Evolutionary conservation across 2,888 invertebrate genomes (phyloP), one percentile per base, ranked within the genome.

Genomic region (Automeris io): DNA sequence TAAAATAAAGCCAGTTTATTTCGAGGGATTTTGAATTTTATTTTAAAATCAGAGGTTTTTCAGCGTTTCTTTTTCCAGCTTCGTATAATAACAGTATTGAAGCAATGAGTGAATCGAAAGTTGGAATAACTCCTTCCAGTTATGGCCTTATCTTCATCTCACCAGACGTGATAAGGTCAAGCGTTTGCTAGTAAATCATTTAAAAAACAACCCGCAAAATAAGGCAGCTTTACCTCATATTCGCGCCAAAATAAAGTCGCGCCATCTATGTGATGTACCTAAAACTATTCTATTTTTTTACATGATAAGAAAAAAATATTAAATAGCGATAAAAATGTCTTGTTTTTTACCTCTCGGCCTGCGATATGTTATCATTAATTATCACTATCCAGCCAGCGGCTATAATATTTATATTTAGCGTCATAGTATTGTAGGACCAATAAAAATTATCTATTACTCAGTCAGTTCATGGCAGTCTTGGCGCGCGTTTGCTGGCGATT

Each of bases 351-450:
- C 39, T 25, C 41, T 42, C 36, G 35, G 16, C 19, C 16, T 35
- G 18, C 29, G 48, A 46, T 49, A 46, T 12, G 39, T 42, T 46
- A 49, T 49, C 49, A 49, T 18, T 35, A 31, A 46, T 44, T 41
- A 49, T 45, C 43, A 39, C 36, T 33, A 35, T 38, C 37, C 34
- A 29, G 38, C 21, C 33, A 41, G 35, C 37, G 34, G 29, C 25
- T 40, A 37, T 33, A 38, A 33, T 29, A 26, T 13, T 13, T 12
- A 36, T 43, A 31, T 34, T 7, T 11, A 7, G 7, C 41, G 42
- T 42, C 43, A 44, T 35, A 24, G 9, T 13, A 18, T 13, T 29
- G 19, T 26, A 24, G 23, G 35, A 29, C 22, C 34, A 38, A 18
- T 16, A 37, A 16, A 21, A 29, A 11, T 35, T 43, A 40, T 33